Evolutionary conservation across 2,113 vertebrate genomes (phyloP).

Genomic region (Sus scrofa): T2T-Sscrofa CM000812.6:160014501-160015000

Average conservation of each 20-base stretch:
- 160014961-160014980: neutral
- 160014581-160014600: neutral
- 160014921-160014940: neutral
- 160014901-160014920: too few relatives aligned
- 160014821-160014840: fast-evolving
- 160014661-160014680: neutral
- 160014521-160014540: neutral
- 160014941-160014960: neutral
- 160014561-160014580: fast-evolving
- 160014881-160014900: neutral
- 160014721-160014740: fast-evolving
- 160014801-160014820: fast-evolving
- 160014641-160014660: neutral
- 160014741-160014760: fast-evolving
- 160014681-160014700: neutral
- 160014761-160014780: fast-evolving
- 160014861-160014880: neutral
- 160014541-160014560: fast-evolving
- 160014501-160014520: fast-evolving
- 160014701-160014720: too few relatives aligned
- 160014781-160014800: fast-evolving
- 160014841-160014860: neutral
- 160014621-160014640: too few relatives aligned
- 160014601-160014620: too few relatives aligned
- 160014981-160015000: too few relatives aligned